Base-by-base conservation (phyloP, 2,797 vertebrate genomes). In the Syngnathus acus region DNA sequence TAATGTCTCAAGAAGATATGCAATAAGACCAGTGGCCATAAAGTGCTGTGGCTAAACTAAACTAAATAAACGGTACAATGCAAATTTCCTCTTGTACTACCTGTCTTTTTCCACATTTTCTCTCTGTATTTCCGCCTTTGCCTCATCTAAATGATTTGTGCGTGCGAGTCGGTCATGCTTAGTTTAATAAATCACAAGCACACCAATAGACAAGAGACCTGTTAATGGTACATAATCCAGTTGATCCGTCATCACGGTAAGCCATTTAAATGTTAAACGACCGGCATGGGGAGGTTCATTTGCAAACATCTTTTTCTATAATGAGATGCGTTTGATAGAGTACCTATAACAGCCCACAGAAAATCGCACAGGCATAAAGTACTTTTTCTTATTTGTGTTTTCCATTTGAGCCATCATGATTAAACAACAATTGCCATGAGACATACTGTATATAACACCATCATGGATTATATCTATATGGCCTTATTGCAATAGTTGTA, bases 201-300 rank as follows among this genome's bases (percentile, higher is more conserved):
- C 62, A 43, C 45, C 26, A 1, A 48, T 75, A 59, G 64, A 69
- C 74, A 69, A 72, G 16, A 32, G 32, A 32, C 74, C 67, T 71
- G 77, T 73, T 83, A 71, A 78, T 79, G 72, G 79, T 40, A 5
- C 1, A 51, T 76, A 64, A 64, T 72, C 71, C 47, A 45, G 70
- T 78, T 79, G 78, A 82, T 84, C 72, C 74, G 75, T 88, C 75
- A 75, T 81, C 2, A 57, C 69, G 72, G 75, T 71, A 75, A 74
- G 58, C 78, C 71, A 85, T 85, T 85, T 79, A 73, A 76, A 83
- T 72, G 72, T 82, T 80, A 73, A 84, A 83, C 51, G 71, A 84
- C 68, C 76, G 54, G 66, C 69, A 17, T 39, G 68, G 68, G 45
- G 55, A 65, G 73, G 70, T 74, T 77, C 75, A 71, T 78, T 77